A percentile compares a stretch with the other conserved stretches of the same genome.
These are phyloP conservation scores for Peromyscus nudipes DNA, from an alignment of 2,797 vertebrate species.

Conservation along the genomic window DNA sequence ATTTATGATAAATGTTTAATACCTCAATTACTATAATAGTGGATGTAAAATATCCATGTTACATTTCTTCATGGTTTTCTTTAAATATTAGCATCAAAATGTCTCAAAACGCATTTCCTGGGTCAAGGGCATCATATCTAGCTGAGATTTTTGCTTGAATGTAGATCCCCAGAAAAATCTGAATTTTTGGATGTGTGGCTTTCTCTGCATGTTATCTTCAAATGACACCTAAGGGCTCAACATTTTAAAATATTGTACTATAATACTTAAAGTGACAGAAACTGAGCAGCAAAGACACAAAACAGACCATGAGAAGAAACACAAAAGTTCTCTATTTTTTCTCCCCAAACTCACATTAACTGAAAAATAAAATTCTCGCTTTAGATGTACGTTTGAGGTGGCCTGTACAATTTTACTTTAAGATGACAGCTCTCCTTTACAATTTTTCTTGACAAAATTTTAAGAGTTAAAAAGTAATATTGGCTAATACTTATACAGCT, in stretches of 20 bases:
- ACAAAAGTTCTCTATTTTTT: neutral
- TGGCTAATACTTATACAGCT: neutral
- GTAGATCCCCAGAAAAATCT: neutral
- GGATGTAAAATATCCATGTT: neutral
- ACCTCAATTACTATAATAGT: neutral
- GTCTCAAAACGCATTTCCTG: slow-evolving; percentile 12
- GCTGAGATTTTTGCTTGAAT: neutral
- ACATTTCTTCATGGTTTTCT: neutral
- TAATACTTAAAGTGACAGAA: slow-evolving; percentile 5
- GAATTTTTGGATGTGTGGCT: neutral
- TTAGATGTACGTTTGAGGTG: neutral
- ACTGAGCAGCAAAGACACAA: neutral
- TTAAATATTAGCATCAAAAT: slow-evolving; percentile 13
- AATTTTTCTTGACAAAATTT: slow-evolving; percentile 46
- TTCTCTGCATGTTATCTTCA: neutral
- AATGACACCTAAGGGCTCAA: neutral
- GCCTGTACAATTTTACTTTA: neutral
- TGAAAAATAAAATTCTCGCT: neutral
- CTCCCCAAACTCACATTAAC: neutral
- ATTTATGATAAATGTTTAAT: slow-evolving; percentile 16
- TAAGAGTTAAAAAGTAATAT: slow-evolving; percentile 45
- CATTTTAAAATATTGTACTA: neutral
- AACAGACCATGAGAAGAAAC: neutral
- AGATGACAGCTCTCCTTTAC: slow-evolving; percentile 9
- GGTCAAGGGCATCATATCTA: neutral